Base-by-base conservation (phyloP, 2,888 invertebrate species). In the Nudaria mundana region DNA sequence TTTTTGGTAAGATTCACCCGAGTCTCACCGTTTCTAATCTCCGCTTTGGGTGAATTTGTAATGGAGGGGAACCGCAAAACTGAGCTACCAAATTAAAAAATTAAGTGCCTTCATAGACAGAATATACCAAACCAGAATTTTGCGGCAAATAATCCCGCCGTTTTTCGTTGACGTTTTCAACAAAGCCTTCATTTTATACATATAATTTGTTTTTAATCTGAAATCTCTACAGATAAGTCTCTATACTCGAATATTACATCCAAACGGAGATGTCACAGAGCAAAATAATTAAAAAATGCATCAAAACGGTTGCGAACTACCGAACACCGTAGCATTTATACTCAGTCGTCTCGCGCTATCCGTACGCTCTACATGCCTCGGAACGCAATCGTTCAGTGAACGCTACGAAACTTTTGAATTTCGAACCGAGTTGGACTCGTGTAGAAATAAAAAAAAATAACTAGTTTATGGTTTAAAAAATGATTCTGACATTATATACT, bases 331-430 rank as follows among this genome's bases (percentile, higher is more conserved):
- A 24, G 30, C 8, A 22, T n/a, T n/a, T n/a, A n/a, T 22, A 47
- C 25, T 43, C 58, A 58, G 58, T 58, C 61, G 53, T 41, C 40
- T 47, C 25, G 14, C 34, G 53, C 44, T 18, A 39, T 40, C 43
- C 57, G 45, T 44, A 35, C 57, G 29, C 15, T 28, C 57, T 51
- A 47, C 51, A 60, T 51, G 58, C 42, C 57, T 51, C 50, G 16
- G 25, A 5, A 18, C 11, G 14, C 40, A 44, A 44, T 48, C 30
- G 32, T 24, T 18, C 29, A n/a, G n/a, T n/a, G n/a, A n/a, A n/a
- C n/a, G 15, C 8, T 35, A 15, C 13, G 16, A 37, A 59, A 56
- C 56, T 59, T 50, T 46, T 37, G 31, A 44, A 24, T 36, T 38
- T 24, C 57, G 44, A 48, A 35, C 12, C 3, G n/a, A 10, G 18